Percentiles rank a stretch among this genome's conserved stretches.
phyloP scores from a whole-genome alignment of 2,797 vertebrate genomes.

The Phoxinus dragarum region DNA sequence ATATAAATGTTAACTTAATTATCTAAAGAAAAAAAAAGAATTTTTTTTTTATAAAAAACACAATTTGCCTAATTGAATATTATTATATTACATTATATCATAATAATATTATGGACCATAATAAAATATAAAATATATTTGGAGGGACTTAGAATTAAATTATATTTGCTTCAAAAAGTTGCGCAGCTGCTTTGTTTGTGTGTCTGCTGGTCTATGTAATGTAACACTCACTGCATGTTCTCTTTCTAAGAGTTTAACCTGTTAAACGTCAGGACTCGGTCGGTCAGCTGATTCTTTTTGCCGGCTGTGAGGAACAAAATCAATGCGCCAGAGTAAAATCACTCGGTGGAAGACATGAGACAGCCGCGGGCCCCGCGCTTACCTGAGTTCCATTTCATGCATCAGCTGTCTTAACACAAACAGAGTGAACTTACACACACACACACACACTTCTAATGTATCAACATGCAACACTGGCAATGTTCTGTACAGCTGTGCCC shows the following conservation, averaged over 20 bases:
- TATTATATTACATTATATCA: too few relatives aligned
- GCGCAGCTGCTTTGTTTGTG: too few relatives aligned
- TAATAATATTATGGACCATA: too few relatives aligned
- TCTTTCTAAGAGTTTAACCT: slow-evolving; percentile 70
- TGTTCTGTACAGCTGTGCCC: slow-evolving; percentile 68
- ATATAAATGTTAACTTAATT: background rate
- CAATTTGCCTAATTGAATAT: too few relatives aligned
- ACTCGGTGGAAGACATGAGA: slow-evolving; percentile 78
- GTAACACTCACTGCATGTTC: slow-evolving; percentile 61
- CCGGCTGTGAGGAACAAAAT: slow-evolving; percentile 68
- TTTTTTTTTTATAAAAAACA: too few relatives aligned
- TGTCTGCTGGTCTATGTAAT: background rate
- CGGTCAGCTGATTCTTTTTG: slow-evolving; percentile 70
- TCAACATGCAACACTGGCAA: slow-evolving; percentile 11
- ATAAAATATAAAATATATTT: too few relatives aligned
- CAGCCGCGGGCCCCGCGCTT: slow-evolving; percentile 75
- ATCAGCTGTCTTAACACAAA: slow-evolving; percentile 80
- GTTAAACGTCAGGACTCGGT: slow-evolving; percentile 73
- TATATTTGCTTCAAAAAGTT: too few relatives aligned
- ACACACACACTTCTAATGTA: slow-evolving; percentile 43
- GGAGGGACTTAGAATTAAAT: too few relatives aligned
- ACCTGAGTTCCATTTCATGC: slow-evolving; percentile 85
- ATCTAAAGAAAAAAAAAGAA: background rate
- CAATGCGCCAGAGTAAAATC: slow-evolving; percentile 81
- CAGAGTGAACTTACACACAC: slow-evolving; percentile 64